Conservation (phyloP, 2,113 vertebrate species). For the Herpetotheres cachinnans region DNA sequence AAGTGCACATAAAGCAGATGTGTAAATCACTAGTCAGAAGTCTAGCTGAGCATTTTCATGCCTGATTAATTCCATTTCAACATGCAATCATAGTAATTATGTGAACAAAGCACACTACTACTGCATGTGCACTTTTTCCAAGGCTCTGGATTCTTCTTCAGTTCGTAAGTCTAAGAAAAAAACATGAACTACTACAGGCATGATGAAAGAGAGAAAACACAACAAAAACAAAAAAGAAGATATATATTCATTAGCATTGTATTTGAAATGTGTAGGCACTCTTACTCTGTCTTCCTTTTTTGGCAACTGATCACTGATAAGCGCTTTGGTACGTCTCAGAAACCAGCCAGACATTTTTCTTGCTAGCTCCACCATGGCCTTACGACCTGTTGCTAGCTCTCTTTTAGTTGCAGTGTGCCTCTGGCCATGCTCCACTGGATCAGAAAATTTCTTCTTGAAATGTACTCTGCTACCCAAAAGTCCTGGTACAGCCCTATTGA, state of each 20-base stretch:
- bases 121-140: not conserved
- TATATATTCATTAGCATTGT: not conserved
- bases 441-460: slow-evolving; percentile 88
- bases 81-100: not conserved
- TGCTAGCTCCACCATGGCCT: slow-evolving; percentile 80
- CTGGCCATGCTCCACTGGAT: slow-evolving; percentile 91
- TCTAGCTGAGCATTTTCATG: not conserved
- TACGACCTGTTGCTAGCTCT: slow-evolving; percentile 86
- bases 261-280: not conserved
- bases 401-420: slow-evolving; percentile 91
- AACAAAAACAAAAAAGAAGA: not conserved
- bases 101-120: not conserved
- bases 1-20: not conserved
- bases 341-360: slow-evolving; percentile 83
- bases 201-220: not conserved
- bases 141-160: not conserved
- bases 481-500: slow-evolving; percentile 87
- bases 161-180: not conserved
- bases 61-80: slow-evolving; percentile 16
- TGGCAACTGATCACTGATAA: slow-evolving; percentile 89
- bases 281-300: slow-evolving; percentile 93
- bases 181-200: not conserved
- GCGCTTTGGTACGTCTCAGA: slow-evolving; percentile 88
- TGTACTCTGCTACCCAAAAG: slow-evolving; percentile 81
- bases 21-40: not conserved